Percentiles rank a stretch among this genome's conserved stretches.
Evolutionary conservation across 2,888 invertebrate genomes (phyloP).

Genomic region (Eilema depressum): DNA sequence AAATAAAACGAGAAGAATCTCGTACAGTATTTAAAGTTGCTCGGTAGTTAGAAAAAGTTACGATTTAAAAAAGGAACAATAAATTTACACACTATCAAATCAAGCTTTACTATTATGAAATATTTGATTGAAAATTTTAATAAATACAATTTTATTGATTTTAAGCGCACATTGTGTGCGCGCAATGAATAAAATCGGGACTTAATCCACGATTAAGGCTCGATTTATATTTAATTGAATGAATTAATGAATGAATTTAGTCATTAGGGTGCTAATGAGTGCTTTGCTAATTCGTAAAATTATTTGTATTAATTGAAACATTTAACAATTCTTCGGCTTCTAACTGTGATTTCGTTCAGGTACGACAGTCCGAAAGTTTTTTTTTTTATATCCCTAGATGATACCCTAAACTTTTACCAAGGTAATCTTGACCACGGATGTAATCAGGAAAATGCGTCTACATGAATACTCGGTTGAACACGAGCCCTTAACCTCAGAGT

Average conservation of each 20-base stretch:
- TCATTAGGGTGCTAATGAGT: not conserved
- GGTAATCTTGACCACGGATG: no score
- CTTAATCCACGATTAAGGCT: not conserved
- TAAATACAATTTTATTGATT: not conserved
- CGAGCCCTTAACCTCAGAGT: no score
- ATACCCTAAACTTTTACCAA: no score
- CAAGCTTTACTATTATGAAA: not conserved
- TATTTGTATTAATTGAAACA: not conserved
- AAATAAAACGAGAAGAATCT: not conserved
- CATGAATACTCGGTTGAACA: no score
- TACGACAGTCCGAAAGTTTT: not conserved
- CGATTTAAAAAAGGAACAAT: not conserved
- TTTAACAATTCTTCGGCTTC: no score
- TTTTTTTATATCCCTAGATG: no score
- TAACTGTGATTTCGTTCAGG: not conserved
- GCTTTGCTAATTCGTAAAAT: not conserved
- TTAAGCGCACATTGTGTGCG: not conserved
- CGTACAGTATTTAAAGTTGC: constrained; percentile 5
- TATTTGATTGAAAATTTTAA: not conserved
- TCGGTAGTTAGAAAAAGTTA: not conserved
- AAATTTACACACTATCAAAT: not conserved
- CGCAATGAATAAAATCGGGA: not conserved
- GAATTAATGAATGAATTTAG: not conserved
- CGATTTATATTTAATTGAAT: constrained; percentile 4
- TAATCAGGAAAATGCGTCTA: no score